These are phyloP conservation scores for Macrochelys suwanniensis DNA, from an alignment of 2,797 vertebrate species.

Conservation along the genomic window DNA sequence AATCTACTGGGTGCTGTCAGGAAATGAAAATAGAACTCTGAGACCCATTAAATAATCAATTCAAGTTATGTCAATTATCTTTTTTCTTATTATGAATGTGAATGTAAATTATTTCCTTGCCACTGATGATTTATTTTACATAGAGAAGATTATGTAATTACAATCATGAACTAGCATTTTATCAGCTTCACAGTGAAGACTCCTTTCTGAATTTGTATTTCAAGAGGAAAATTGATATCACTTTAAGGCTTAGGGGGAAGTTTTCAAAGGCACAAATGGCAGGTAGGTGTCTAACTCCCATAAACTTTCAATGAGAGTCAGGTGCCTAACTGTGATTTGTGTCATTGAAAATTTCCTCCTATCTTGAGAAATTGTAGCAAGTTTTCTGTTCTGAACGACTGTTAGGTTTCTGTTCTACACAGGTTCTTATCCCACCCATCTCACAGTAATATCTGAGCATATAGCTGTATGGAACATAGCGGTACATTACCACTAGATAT, in stretches of 20 bases:
- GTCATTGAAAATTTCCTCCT: neutral
- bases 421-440: neutral
- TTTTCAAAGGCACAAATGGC: neutral
- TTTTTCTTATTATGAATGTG: neutral
- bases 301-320: neutral
- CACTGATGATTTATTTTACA: neutral
- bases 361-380: neutral
- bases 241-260: neutral
- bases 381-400: neutral
- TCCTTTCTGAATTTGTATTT: neutral
- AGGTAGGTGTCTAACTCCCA: neutral
- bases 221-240: neutral
- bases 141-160: neutral
- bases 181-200: neutral
- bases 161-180: neutral
- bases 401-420: neutral
- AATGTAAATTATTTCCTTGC: neutral
- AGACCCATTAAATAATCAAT: neutral
- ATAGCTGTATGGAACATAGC: neutral
- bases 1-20: neutral
- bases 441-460: neutral
- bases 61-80: neutral
- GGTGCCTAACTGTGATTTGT: neutral
- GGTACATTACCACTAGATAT: neutral
- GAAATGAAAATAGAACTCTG: neutral